Conservation (phyloP, 2,888 invertebrate genomes). For the Torymus texanus region DNA sequence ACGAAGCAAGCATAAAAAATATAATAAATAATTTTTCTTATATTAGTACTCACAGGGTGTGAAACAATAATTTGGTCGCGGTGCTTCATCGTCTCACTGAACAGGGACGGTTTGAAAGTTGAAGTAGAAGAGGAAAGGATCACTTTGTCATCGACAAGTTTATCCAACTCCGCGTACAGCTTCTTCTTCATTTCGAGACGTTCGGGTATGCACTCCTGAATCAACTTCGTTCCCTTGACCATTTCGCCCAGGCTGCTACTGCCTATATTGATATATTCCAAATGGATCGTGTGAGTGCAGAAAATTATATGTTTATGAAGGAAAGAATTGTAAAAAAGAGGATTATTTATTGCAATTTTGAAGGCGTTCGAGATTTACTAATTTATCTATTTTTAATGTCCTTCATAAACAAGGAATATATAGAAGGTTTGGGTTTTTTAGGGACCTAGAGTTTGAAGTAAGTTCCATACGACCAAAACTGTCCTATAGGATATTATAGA, state of each 20-base stretch:
- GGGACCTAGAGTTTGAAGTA: no score
- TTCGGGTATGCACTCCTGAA: slow-evolving; percentile 97
- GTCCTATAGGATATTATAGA: no score
- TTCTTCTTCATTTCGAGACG: slow-evolving; percentile 88
- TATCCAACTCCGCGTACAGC: slow-evolving; percentile 87
- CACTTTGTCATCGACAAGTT: slow-evolving; percentile 83
- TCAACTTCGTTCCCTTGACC: slow-evolving; percentile 85
- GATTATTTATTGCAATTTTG: no score
- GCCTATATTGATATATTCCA: slow-evolving; percentile 74
- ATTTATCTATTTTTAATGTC: no score
- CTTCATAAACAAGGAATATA: no score
- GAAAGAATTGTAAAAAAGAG: background rate
- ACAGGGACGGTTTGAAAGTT: slow-evolving; percentile 91
- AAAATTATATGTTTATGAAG: background rate
- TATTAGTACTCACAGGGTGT: slow-evolving; percentile 83
- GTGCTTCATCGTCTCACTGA: slow-evolving; percentile 88
- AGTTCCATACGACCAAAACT: no score
- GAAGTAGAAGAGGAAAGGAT: slow-evolving; percentile 96
- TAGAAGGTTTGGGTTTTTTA: no score
- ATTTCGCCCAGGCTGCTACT: slow-evolving; percentile 82
- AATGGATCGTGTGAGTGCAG: background rate
- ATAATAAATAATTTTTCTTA: background rate
- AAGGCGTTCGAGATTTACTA: no score
- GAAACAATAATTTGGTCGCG: slow-evolving; percentile 85
- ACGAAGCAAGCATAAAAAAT: background rate